phyloP scores from a whole-genome alignment of 1,140 invertebrate genomes.

The Drosophila sechellia region DNA sequence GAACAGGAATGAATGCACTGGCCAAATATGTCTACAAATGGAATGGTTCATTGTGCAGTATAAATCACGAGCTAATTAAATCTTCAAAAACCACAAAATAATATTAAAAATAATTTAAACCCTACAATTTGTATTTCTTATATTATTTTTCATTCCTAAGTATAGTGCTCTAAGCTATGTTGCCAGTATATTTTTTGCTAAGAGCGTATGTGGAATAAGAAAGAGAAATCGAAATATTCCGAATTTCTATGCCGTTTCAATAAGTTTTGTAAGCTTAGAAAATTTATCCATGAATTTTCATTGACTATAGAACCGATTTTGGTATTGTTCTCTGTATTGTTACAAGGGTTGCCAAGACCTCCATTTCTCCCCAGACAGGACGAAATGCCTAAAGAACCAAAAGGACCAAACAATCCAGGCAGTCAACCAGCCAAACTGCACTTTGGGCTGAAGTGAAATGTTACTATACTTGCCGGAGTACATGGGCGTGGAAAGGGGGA shows the following conservation, averaged over 20 bases:
- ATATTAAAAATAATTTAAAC: too few species aligned
- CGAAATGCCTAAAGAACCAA: conserved; percentile 44
- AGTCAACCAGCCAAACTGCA: conserved; percentile 60
- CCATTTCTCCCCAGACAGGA: conserved; percentile 1
- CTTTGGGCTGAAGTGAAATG: conserved; percentile 63
- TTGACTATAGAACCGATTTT: neutral
- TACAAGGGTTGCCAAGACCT: neutral
- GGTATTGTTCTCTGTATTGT: neutral
- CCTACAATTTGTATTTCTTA: too few species aligned
- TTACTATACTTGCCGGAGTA: conserved; percentile 35
- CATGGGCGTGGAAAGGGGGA: neutral
- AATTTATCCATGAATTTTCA: neutral
- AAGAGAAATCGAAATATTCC: too few species aligned
- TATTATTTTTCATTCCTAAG: too few species aligned
- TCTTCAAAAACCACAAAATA: too few species aligned
- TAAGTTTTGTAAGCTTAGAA: too few species aligned
- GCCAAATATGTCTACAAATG: neutral
- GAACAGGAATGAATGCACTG: neutral
- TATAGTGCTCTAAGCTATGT: too few species aligned
- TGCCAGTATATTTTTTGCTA: too few species aligned
- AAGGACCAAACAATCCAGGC: conserved; percentile 44
- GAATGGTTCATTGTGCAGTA: too few species aligned
- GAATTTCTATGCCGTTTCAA: too few species aligned
- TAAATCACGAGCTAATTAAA: too few species aligned
- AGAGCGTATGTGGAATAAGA: too few species aligned